phyloP scores from a whole-genome alignment of 2,113 vertebrate genomes.

The Merops nubicus region DNA sequence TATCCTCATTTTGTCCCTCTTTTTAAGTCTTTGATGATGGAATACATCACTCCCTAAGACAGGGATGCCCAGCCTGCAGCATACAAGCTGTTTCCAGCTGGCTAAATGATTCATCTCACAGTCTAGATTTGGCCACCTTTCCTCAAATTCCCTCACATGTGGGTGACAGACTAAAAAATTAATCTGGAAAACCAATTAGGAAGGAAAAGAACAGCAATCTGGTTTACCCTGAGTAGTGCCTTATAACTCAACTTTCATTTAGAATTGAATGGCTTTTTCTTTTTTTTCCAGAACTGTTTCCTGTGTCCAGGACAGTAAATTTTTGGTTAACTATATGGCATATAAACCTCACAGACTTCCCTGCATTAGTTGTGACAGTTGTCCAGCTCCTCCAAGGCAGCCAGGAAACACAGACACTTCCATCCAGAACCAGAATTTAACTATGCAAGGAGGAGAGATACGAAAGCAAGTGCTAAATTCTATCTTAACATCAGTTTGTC shows the following conservation, averaged over 20 bases:
- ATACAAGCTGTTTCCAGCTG: constrained; percentile 4
- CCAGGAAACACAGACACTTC: neutral
- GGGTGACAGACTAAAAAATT: neutral
- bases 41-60: neutral
- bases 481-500: neutral
- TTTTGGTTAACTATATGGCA: neutral
- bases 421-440: neutral
- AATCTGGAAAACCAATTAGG: neutral
- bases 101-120: neutral
- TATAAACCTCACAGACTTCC: neutral
- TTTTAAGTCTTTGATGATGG: neutral
- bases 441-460: neutral
- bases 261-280: neutral
- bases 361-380: neutral
- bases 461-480: neutral
- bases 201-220: neutral
- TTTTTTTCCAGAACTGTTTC: neutral
- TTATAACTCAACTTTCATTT: neutral
- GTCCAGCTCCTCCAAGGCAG: neutral
- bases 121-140: neutral
- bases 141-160: neutral
- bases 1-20: neutral
- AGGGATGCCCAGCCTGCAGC: neutral
- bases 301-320: neutral
- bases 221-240: neutral